A percentile compares a stretch with the other conserved stretches of the same genome.
phyloP scores from a whole-genome alignment of 2,113 vertebrate species.

The Fregetta grallaria region DNA sequence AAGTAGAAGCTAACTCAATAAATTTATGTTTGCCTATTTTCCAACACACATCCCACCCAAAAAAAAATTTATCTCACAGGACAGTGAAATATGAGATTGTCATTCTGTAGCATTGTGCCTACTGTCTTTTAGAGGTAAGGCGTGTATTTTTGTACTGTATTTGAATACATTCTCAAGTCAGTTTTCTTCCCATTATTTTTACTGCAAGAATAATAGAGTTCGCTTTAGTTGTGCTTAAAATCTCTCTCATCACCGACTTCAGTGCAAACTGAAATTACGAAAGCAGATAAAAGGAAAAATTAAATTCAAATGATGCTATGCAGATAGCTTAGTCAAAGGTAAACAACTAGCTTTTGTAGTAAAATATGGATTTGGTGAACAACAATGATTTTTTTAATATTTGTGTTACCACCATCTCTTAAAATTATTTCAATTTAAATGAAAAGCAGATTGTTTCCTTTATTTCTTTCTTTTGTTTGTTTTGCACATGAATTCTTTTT shows the following conservation, averaged over 20 bases:
- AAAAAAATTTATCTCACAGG: neutral
- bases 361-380: neutral
- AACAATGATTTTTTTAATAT: neutral
- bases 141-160: neutral
- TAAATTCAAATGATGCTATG: neutral
- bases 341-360: neutral
- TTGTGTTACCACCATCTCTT: neutral
- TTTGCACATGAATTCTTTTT: neutral
- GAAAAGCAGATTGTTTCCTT: neutral
- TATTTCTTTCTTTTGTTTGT: neutral
- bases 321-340: neutral
- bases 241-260: neutral
- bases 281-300: neutral
- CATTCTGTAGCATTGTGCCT: neutral
- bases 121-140: neutral
- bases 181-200: neutral
- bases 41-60: neutral
- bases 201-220: neutral
- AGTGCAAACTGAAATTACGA: neutral
- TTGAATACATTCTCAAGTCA: neutral
- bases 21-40: neutral
- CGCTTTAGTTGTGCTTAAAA: neutral
- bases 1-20: neutral
- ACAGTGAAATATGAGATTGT: neutral
- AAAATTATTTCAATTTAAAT: neutral